Evolutionary conservation across 1,140 invertebrate species (phyloP), one percentile per base, ranked within the genome.

Genomic region (Hycleus phaleratus): DNA sequence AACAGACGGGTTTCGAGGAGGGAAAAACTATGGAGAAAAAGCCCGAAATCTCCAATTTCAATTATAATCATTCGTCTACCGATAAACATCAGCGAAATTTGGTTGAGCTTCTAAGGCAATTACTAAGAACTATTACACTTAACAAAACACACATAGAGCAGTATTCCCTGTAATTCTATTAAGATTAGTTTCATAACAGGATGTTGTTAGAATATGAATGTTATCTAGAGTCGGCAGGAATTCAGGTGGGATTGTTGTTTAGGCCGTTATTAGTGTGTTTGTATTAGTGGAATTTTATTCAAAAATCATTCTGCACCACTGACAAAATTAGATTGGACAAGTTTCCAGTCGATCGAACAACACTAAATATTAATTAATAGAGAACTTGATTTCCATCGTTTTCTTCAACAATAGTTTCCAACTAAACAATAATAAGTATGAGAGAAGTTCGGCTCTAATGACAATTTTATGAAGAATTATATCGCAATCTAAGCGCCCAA

Each of bases 351-450:
- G 49, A 46, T 54, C 49, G 56, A 58, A 58, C 49, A 46, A 48
- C 55, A 32, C 55, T 58, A 61, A 58, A 61, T 61, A 61, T 45
- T 58, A 61, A 61, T 61, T 61, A 61, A 57, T 57, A 58, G 45
- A 38, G 52, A 32, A 32, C 32, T 32, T 4, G 4, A 32, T 32
- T 32, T 32, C 32, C 7, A 32, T 32, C 32, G 4, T 32, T 32
- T 32, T 32, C 32, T 32, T 32, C 4, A 32, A 32, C 32, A 32
- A 7, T 32, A 32, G 32, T 32, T 32, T 32, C 32, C 32, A 32
- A 32, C 4, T 5, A 4, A 32, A 32, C 32, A 32, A 32, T 4
- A 4, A 32, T 5, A 7, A 7, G 7, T 32, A 32, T 5, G 7
- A 32, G 32, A 32, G 4, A 32, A 32, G 32, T 57, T 58, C 45